Conservation (phyloP, 2,113 vertebrate species). For the Argyrosomus japonicus region DNA sequence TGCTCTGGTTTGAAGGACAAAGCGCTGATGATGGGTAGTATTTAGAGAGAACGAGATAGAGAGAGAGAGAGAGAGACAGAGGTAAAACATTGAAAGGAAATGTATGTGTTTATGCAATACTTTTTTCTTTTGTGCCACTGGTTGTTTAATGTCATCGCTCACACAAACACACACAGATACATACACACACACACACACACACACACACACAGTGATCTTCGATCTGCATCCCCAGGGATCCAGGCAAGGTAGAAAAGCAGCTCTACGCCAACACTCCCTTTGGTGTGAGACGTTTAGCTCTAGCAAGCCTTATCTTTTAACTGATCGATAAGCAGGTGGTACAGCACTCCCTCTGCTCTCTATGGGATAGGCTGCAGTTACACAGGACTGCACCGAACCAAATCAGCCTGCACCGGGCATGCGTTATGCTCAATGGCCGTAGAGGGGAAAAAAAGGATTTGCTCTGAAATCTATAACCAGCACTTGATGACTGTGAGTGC, state of each 20-base stretch:
- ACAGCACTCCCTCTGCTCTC: conserved; percentile 39
- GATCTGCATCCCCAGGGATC: conserved; percentile 43
- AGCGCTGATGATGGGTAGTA: conserved; percentile 66
- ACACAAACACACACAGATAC: background rate
- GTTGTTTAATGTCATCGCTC: background rate
- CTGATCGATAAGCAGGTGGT: conserved; percentile 77
- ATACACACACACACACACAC: conserved; percentile 21
- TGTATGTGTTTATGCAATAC: background rate
- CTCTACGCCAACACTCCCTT: conserved; percentile 50
- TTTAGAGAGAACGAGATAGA: conserved; percentile 37
- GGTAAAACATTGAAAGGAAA: conserved; percentile 8
- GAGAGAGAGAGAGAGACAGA: conserved; percentile 6
- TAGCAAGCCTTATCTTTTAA: conserved; percentile 64
- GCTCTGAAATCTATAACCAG: conserved; percentile 33
- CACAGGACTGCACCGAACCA: conserved; percentile 38
- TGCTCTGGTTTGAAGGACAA: conserved; percentile 81
- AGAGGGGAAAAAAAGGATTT: conserved; percentile 20
- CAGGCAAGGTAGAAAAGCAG: conserved; percentile 48
- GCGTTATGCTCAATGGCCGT: conserved; percentile 20
- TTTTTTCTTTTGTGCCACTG: conserved; percentile 1
- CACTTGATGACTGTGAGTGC: conserved; percentile 5
- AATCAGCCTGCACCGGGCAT: conserved; percentile 19
- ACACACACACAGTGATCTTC: conserved; percentile 25
- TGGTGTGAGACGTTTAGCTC: conserved; percentile 59
- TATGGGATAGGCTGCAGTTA: conserved; percentile 39